A percentile compares a stretch with the other conserved stretches of the same genome.
These are phyloP conservation scores for Carposina sasakii DNA, from an alignment of 1,140 invertebrate species.

Conservation along the genomic window DNA sequence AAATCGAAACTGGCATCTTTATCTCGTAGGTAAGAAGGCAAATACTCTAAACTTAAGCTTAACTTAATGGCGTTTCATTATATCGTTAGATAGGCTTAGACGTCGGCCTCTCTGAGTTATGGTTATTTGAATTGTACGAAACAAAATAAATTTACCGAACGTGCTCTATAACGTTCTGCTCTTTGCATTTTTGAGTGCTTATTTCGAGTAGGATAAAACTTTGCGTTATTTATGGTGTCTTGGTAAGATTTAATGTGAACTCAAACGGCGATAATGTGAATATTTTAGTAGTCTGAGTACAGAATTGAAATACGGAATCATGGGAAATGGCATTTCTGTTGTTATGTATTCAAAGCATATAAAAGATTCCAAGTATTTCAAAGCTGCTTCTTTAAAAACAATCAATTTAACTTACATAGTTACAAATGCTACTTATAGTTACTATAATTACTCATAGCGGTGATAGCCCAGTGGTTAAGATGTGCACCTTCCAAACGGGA, in stretches of 20 bases:
- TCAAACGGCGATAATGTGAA: slow-evolving; percentile 69
- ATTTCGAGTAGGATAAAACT: slow-evolving; percentile 71
- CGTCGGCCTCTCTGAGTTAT: slow-evolving; percentile 61
- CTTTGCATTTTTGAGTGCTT: slow-evolving; percentile 73
- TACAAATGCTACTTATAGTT: too few relatives aligned
- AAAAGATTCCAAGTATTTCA: too few relatives aligned
- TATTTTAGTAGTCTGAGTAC: too few relatives aligned
- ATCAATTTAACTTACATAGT: too few relatives aligned
- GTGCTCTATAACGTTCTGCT: slow-evolving; percentile 70
- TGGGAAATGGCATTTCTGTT: too few relatives aligned
- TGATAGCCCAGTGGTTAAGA: too few relatives aligned
- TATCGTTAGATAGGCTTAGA: slow-evolving; percentile 70
- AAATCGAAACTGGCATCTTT: slow-evolving; percentile 66
- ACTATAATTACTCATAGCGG: too few relatives aligned
- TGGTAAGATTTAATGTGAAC: slow-evolving; percentile 71
- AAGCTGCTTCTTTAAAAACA: too few relatives aligned
- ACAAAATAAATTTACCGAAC: slow-evolving; percentile 73
- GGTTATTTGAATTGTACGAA: slow-evolving; percentile 73
- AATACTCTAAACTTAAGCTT: slow-evolving; percentile 58
- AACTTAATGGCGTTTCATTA: slow-evolving; percentile 71
- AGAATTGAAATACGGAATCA: too few relatives aligned
- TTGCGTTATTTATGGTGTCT: slow-evolving; percentile 67
- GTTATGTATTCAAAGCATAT: too few relatives aligned
- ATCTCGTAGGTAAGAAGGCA: slow-evolving; percentile 51
- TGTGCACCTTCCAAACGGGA: too few relatives aligned